Conservation (phyloP, 1,140 invertebrate genomes). For the Galleria mellonella region DNA sequence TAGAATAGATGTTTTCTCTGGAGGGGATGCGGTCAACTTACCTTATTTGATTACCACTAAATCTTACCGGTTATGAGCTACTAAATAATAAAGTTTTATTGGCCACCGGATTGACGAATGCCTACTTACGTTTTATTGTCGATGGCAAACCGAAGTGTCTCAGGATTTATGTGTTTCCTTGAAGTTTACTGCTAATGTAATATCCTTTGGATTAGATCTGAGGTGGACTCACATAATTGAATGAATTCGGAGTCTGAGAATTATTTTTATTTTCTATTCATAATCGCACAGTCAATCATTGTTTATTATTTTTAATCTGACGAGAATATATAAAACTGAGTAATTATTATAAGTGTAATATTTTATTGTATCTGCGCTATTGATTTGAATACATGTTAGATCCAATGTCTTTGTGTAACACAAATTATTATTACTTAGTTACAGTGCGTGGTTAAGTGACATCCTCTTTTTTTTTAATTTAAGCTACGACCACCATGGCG, state of each 20-base stretch:
- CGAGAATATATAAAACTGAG: too few relatives aligned
- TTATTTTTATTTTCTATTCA: too few relatives aligned
- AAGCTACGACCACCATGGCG: constrained; percentile 2
- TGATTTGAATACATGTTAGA: too few relatives aligned
- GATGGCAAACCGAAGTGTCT: constrained; percentile 35
- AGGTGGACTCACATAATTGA: neutral
- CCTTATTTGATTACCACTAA: constrained; percentile 60
- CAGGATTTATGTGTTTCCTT: constrained; percentile 49
- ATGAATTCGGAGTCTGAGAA: too few relatives aligned
- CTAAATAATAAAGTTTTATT: constrained; percentile 71
- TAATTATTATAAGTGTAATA: too few relatives aligned
- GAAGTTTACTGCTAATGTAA: constrained; percentile 59
- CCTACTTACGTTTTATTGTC: constrained; percentile 53
- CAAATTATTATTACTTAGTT: too few relatives aligned
- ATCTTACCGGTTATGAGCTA: constrained; percentile 60
- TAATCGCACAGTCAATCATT: too few relatives aligned
- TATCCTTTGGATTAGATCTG: constrained; percentile 18
- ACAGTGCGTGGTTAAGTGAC: too few relatives aligned
- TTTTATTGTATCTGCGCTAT: too few relatives aligned
- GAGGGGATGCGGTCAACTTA: constrained; percentile 38
- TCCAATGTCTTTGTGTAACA: too few relatives aligned
- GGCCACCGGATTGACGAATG: constrained; percentile 57
- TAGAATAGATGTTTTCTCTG: constrained; percentile 34
- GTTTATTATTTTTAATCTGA: too few relatives aligned
- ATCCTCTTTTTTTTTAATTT: too few relatives aligned